Percentiles rank a stretch among this genome's conserved stretches.
phyloP scores from a whole-genome alignment of 2,113 vertebrate species.

The Pedionomus torquatus region DNA sequence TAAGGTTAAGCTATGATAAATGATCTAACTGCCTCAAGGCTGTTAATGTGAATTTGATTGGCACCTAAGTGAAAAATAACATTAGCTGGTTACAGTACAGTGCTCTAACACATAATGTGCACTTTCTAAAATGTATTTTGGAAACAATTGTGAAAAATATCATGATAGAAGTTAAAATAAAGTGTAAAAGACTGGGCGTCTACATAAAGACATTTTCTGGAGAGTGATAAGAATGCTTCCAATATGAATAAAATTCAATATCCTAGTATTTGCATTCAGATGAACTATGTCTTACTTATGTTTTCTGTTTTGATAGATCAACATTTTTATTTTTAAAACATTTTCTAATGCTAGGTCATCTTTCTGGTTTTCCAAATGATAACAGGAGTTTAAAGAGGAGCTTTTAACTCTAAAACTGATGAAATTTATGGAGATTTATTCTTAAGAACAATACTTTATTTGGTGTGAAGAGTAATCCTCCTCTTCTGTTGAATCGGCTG shows the following conservation, averaged over 20 bases:
- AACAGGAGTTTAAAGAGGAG: background rate
- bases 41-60: background rate
- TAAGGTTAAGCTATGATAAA: background rate
- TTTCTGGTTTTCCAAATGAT: background rate
- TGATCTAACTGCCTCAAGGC: background rate
- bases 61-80: background rate
- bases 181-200: background rate
- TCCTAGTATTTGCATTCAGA: background rate
- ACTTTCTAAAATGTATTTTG: rapidly evolving
- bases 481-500: background rate
- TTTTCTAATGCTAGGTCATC: background rate
- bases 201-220: background rate
- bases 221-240: background rate
- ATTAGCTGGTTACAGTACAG: background rate
- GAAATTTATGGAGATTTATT: background rate
- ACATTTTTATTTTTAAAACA: background rate
- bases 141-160: background rate
- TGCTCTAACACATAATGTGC: rapidly evolving
- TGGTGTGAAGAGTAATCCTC: background rate
- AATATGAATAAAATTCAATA: background rate
- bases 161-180: background rate
- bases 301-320: background rate
- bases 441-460: background rate
- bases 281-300: background rate
- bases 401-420: background rate